Base-by-base conservation (phyloP, 2,888 invertebrate species). In the Tyria jacobaeae region DNA sequence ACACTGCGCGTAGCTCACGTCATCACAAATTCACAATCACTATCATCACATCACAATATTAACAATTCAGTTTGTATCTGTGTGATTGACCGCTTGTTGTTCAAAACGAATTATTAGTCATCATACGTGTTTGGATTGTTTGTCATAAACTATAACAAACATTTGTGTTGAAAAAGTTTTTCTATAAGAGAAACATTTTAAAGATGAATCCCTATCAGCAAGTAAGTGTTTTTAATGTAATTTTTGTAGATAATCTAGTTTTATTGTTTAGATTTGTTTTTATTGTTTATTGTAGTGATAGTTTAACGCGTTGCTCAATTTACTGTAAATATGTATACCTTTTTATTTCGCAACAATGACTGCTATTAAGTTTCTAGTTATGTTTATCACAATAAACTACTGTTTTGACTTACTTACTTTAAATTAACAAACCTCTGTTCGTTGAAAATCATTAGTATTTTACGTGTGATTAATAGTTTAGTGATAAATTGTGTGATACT, bases 181-280 rank as follows among this genome's bases (percentile, higher is more conserved):
- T 35, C 51, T 7, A 14, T 7, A 6, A 21, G 21, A 51, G 17
- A 35, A 3, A 21, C 15, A n/a, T 34, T 34, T 12, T 5, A 44
- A 54, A 54, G 17, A 92, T 93, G 92, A 92, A 92, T 87, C 92
- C 92, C 27, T 91, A 92, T 73, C 89, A 89, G 70, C 89, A 89
- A 85, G 89, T 89, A 80, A 84, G 87, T 85, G 41, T 57, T n/a
- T n/a, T n/a, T n/a, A n/a, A n/a, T n/a, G n/a, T n/a, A n/a, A n/a
- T n/a, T n/a, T n/a, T n/a, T n/a, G n/a, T n/a, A n/a, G n/a, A 39
- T 62, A 44, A 44, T 1, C 41, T 21, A 44, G 17, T 65, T 62
- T 25, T 56, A 59, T 62, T 53, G n/a, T n/a, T n/a, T n/a, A n/a
- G n/a, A n/a, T n/a, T n/a, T n/a, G n/a, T n/a, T n/a, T n/a, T n/a